Evolutionary conservation across 1,140 invertebrate species (phyloP), one percentile per base, ranked within the genome.

Genomic region (Neelides sp.): DNA sequence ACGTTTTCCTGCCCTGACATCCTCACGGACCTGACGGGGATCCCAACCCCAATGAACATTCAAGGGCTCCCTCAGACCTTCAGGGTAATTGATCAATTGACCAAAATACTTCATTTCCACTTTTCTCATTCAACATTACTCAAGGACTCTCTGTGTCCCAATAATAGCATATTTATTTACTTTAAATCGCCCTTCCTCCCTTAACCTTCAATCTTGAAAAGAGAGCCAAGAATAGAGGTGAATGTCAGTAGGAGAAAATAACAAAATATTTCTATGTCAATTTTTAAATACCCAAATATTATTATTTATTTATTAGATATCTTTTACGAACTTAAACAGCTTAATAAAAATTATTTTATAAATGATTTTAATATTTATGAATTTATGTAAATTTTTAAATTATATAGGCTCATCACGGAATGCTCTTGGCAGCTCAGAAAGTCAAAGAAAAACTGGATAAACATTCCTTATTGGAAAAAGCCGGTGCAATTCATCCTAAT

Each of bases 1-100:
- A 89, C 87, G 0, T 74, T 92, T 30, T 90, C 87, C 0, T 63
- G 89, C 12, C 71, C 84, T 59, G 88, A 91, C 70, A 75, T 85
- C n/a, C 79, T 94, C 51, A 89, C 88, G 0, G 89, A 94, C 65
- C 71, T 95, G 42, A 82, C 80, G 1, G 87, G 86, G 3, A 80
- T 78, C 23, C 79, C 78, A 12, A 82, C 83, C 40, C 70, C 71
- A 40, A 78, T 91, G 61, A 78, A 83, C 56, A 77, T 79, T 13
- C 75, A 75, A 65, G 82, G 80, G 12, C 61, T 85, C 27, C 79
- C 79, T 19, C 67, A 75, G 41, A 76, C 77, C 47, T 81, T 77
- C 36, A 78, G 69, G 65, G 74, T 74, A 61, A 64, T 48, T 55
- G 24, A n/a, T n/a, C n/a, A n/a, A n/a, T n/a, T 40, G n/a, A 24